A percentile compares a stretch with the other conserved stretches of the same genome.
Evolutionary conservation across 2,797 vertebrate genomes (phyloP).

Genomic region (Amphiprion clarkii): DNA sequence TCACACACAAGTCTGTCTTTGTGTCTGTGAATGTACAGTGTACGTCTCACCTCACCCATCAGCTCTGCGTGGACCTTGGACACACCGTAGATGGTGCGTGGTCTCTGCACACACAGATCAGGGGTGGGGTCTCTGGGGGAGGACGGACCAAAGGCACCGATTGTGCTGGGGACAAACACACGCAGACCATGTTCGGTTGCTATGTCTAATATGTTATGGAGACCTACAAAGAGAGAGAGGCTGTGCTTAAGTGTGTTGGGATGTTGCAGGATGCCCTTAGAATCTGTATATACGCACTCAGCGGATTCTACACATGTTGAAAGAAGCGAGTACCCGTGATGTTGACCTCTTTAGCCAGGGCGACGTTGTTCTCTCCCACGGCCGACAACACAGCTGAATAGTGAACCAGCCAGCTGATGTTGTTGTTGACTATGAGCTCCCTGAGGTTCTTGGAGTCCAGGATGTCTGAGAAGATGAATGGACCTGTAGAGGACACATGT

Average conservation of each 20-base stretch:
- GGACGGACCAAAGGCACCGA: constrained; percentile 92
- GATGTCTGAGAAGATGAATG: constrained; percentile 92
- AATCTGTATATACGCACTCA: no score
- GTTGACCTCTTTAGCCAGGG: constrained; percentile 91
- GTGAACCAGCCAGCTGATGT: constrained; percentile 93
- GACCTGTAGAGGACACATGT: constrained; percentile 79
- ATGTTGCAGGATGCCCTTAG: neutral
- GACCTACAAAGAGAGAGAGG: constrained; percentile 79
- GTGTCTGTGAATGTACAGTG: neutral
- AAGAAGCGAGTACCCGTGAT: constrained; percentile 86
- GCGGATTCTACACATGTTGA: neutral
- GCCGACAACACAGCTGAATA: constrained; percentile 92
- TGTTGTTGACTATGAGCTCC: constrained; percentile 93
- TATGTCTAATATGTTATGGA: constrained; percentile 93
- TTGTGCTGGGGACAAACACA: constrained; percentile 93
- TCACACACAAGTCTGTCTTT: neutral
- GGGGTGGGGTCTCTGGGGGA: constrained; percentile 91
- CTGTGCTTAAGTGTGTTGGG: constrained; percentile 22
- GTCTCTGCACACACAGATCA: constrained; percentile 92
- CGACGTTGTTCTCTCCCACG: constrained; percentile 89
- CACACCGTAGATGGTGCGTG: constrained; percentile 94
- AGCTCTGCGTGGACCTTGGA: constrained; percentile 94
- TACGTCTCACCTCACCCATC: constrained; percentile 91
- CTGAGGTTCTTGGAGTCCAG: constrained; percentile 92
- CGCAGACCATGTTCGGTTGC: constrained; percentile 89